phyloP scores from a whole-genome alignment of 1,140 invertebrate genomes.

The Drosophila leontia region DNA sequence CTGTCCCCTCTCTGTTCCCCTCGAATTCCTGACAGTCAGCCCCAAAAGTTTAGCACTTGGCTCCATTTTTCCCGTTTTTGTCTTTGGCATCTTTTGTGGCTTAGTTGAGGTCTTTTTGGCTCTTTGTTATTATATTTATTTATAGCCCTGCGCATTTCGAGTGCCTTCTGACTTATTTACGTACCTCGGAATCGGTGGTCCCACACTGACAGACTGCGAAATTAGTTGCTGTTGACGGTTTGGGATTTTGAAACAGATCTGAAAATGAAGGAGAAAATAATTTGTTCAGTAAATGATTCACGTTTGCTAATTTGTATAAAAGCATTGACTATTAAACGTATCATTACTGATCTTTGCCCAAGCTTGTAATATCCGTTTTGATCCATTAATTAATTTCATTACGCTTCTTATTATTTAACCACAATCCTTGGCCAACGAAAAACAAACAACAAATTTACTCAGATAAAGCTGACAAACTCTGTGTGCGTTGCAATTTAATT shows the following conservation, averaged over 20 bases:
- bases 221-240: neutral
- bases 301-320: neutral
- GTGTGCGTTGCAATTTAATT: constrained; percentile 15
- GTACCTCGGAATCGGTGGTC: constrained; percentile 45
- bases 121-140: constrained; percentile 64
- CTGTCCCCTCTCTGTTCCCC: constrained; percentile 1
- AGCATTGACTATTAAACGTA: neutral
- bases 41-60: constrained; percentile 71
- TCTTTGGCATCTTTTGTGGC: constrained; percentile 26
- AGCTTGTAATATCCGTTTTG: neutral
- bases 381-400: constrained; percentile 13
- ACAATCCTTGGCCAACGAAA: neutral
- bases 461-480: constrained; percentile 15
- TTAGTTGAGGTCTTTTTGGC: constrained; percentile 34
- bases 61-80: constrained; percentile 24
- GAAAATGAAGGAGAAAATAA: constrained; percentile 11
- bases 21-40: constrained; percentile 48
- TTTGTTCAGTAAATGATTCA: neutral
- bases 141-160: constrained; percentile 57
- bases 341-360: neutral
- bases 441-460: constrained; percentile 12
- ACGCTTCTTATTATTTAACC: neutral
- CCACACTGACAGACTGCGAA: neutral
- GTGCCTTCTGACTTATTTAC: constrained; percentile 67
- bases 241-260: neutral